Evolutionary conservation across 2,113 vertebrate species (phyloP).

Genomic region (Pedionomus torquatus): DNA sequence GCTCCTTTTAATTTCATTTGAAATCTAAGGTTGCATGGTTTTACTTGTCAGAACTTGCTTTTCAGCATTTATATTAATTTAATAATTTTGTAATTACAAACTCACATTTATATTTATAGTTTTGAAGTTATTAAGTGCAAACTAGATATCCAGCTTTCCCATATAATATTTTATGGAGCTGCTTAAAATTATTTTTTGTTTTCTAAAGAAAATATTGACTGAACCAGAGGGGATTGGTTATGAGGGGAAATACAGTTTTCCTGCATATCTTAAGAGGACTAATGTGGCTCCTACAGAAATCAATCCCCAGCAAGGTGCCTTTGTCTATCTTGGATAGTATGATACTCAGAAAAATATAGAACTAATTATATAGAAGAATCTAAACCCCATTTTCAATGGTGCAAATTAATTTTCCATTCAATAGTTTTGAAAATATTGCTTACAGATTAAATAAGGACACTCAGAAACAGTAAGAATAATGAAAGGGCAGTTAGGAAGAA

Average conservation of each 20-base stretch:
- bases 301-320: background rate
- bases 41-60: background rate
- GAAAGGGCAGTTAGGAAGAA: background rate
- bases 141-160: background rate
- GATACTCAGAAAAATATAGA: background rate
- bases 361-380: background rate
- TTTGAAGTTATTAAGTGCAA: background rate
- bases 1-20: background rate
- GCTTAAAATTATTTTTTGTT: background rate
- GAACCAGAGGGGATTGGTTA: background rate
- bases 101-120: background rate
- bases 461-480: background rate
- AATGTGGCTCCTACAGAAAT: background rate
- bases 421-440: background rate
- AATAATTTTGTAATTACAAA: background rate
- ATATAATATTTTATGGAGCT: background rate
- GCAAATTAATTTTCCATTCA: background rate
- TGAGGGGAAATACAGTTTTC: background rate
- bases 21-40: background rate
- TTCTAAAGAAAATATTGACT: background rate
- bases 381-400: background rate
- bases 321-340: background rate
- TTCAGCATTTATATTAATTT: background rate
- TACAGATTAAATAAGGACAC: background rate
- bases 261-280: background rate